phyloP scores from a whole-genome alignment of 2,888 invertebrate genomes.

The Netelia virgata region DNA sequence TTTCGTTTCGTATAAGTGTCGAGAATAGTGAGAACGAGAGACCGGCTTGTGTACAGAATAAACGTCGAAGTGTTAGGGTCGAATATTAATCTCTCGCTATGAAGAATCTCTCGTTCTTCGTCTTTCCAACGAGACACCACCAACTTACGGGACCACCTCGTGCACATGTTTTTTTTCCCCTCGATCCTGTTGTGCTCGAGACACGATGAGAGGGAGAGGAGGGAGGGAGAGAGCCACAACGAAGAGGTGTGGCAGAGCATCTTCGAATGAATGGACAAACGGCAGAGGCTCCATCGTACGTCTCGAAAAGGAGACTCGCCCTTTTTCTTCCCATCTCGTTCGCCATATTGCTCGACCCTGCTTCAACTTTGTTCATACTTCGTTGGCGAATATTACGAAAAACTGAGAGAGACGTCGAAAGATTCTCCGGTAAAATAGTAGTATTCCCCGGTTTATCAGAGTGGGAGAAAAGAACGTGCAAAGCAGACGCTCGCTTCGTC shows the following conservation, averaged over 20 bases:
- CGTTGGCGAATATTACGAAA: constrained; percentile 62
- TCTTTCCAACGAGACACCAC: constrained; percentile 15
- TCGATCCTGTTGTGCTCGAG: constrained; percentile 12
- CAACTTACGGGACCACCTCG: constrained; percentile 35
- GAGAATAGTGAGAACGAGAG: constrained; percentile 32
- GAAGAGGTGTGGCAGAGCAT: constrained; percentile 74
- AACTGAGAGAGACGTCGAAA: constrained; percentile 29
- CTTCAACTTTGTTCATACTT: background rate
- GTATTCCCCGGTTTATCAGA: background rate
- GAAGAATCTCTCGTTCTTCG: constrained; percentile 29
- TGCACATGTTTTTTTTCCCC: constrained; percentile 28
- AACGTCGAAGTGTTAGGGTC: constrained; percentile 10
- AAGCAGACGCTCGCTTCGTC: background rate
- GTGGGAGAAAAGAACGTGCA: background rate
- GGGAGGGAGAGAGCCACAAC: constrained; percentile 37
- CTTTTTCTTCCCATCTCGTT: constrained; percentile 24
- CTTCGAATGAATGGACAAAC: constrained; percentile 72
- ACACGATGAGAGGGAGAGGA: constrained; percentile 36
- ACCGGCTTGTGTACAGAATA: constrained; percentile 10
- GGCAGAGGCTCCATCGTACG: constrained; percentile 12
- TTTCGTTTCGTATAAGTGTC: constrained; percentile 22
- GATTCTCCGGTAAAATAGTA: constrained; percentile 19
- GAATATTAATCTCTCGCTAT: constrained; percentile 14
- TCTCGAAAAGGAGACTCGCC: constrained; percentile 1
- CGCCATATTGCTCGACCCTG: background rate